Evolutionary conservation across 2,888 invertebrate species (phyloP).

Genomic region (Callosobruchus maculatus): DNA sequence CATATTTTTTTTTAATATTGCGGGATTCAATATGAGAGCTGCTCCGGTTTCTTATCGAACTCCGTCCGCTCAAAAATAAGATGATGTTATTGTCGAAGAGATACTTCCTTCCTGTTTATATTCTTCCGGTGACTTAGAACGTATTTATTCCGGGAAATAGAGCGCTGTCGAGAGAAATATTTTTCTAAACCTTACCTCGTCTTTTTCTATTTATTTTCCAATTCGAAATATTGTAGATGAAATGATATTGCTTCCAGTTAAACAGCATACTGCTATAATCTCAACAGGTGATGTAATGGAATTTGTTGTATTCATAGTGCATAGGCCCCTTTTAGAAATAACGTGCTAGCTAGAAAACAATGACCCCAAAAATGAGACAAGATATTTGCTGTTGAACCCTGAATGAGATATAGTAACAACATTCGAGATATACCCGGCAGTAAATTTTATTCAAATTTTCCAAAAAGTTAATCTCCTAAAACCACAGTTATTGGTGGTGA

Average conservation of each 20-base stretch:
- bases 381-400: too few species aligned
- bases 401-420: too few species aligned
- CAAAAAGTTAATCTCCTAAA: too few species aligned
- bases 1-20: not conserved
- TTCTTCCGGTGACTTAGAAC: slow-evolving; percentile 3
- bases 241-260: not conserved
- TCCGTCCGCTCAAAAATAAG: slow-evolving; percentile 14
- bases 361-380: too few species aligned
- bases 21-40: slow-evolving; percentile 2
- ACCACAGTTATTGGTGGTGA: too few species aligned
- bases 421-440: too few species aligned
- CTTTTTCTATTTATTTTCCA: not conserved
- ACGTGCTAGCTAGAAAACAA: too few species aligned
- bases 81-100: slow-evolving; percentile 13
- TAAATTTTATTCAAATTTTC: too few species aligned
- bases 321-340: too few species aligned
- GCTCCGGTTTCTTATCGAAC: slow-evolving; percentile 10
- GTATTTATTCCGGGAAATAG: not conserved
- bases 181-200: not conserved
- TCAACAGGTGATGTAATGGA: too few species aligned
- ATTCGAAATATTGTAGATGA: not conserved
- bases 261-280: too few species aligned
- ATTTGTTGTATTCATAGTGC: too few species aligned
- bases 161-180: not conserved
- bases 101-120: slow-evolving; percentile 10